Percentiles rank a stretch among this genome's conserved stretches.
Conservation (phyloP, 2,113 vertebrate genomes). For the Dasyornis broadbenti region DNA sequence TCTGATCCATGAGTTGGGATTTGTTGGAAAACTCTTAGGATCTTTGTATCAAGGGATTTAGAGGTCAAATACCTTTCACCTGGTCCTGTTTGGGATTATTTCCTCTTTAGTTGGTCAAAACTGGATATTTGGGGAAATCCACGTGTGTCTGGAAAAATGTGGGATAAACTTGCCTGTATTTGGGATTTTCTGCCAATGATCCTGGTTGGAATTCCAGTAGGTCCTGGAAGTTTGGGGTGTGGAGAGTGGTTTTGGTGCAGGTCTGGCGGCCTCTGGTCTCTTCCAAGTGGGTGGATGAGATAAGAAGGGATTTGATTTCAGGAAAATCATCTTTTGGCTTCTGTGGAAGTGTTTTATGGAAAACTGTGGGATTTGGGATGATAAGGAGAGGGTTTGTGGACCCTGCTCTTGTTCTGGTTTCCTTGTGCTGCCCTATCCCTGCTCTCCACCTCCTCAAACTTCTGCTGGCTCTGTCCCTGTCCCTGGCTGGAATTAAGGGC, state of each 20-base stretch:
- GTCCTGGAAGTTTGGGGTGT: background rate
- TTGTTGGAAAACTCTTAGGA: background rate
- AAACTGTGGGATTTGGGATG: background rate
- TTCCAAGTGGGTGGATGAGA: background rate
- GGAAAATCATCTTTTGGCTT: background rate
- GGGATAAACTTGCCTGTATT: background rate
- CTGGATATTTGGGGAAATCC: background rate
- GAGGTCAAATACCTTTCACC: background rate
- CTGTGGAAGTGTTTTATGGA: fast-evolving
- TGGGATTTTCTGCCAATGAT: fast-evolving
- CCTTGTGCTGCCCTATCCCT: background rate
- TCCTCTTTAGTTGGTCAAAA: background rate
- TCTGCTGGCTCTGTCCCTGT: background rate
- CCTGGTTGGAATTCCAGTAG: background rate
- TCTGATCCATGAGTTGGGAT: background rate
- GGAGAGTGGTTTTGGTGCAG: background rate
- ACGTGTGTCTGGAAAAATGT: fast-evolving
- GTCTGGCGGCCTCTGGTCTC: background rate
- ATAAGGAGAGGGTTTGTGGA: background rate
- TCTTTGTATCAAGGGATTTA: background rate
- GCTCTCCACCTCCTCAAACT: background rate
- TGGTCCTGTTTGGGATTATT: background rate
- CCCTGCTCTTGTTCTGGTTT: background rate
- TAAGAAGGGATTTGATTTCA: background rate
- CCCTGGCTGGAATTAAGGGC: background rate